These are phyloP conservation scores for Coranthus polyacanthus DNA, from an alignment of 2,797 vertebrate genomes.

Conservation along the genomic window DNA sequence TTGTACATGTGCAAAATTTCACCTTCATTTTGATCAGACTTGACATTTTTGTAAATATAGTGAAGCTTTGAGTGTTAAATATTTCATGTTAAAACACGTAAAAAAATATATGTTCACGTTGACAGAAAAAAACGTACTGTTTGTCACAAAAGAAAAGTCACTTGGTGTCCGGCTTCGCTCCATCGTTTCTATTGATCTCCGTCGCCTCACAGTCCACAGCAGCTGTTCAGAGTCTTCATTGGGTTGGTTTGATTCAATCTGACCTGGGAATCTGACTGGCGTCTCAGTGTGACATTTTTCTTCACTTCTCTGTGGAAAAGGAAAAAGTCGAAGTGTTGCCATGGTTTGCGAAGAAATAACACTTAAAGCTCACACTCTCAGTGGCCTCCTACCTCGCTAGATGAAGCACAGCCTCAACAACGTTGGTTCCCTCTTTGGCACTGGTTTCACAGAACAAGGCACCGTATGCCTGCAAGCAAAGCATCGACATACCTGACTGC, in stretches of 20 bases:
- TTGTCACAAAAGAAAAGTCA: conserved; percentile 39
- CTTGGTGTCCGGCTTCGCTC: conserved; percentile 18
- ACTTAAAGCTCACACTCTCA: neutral
- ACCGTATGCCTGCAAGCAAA: conserved; percentile 73
- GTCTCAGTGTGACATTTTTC: conserved; percentile 65
- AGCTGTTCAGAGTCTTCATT: conserved; percentile 63
- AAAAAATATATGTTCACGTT: conserved; percentile 1
- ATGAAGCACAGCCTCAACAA: conserved; percentile 83
- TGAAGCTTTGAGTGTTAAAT: conserved; percentile 18
- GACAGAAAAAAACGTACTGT: neutral
- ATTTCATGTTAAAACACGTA: conserved; percentile 27
- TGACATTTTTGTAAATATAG: conserved; percentile 23
- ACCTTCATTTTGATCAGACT: conserved; percentile 44
- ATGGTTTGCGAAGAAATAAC: conserved; percentile 7
- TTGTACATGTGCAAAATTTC: conserved; percentile 40
- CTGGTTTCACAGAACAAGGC: conserved; percentile 87
- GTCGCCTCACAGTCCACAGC: conserved; percentile 70
- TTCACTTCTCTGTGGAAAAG: conserved; percentile 79
- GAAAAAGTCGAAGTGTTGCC: conserved; percentile 5
- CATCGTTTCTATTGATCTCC: neutral
- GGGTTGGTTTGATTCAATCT: conserved; percentile 59
- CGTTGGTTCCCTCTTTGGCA: conserved; percentile 84
- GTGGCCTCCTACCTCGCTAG: conserved; percentile 76
- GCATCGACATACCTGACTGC: conserved; percentile 17
- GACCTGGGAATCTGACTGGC: conserved; percentile 48